Percentiles rank a stretch among this genome's conserved stretches.
phyloP scores from a whole-genome alignment of 2,888 invertebrate species.

The Calameuta pallipes region DNA sequence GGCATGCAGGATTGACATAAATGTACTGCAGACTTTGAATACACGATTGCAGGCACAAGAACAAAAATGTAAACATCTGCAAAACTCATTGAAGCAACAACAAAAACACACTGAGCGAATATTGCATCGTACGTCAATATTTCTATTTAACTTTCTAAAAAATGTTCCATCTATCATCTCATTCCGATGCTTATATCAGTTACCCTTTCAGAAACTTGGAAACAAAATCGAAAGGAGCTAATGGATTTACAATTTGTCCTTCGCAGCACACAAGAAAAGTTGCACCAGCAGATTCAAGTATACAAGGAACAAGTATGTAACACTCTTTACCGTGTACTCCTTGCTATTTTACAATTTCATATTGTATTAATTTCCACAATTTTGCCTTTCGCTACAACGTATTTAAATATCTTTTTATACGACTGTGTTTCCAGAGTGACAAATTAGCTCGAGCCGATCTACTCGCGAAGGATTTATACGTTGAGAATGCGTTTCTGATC shows the following conservation, averaged over 20 bases:
- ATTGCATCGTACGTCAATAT: conserved; percentile 71
- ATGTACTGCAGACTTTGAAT: conserved; percentile 42
- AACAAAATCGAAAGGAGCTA: conserved; percentile 71
- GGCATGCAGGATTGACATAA: conserved; percentile 29
- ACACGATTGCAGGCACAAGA: conserved; percentile 68
- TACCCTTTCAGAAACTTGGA: conserved; percentile 67
- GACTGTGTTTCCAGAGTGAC: conserved; percentile 68
- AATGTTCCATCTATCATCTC: background rate
- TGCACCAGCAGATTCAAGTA: conserved; percentile 69
- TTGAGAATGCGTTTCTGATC: conserved; percentile 84
- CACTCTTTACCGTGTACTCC: background rate
- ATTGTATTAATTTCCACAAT: background rate
- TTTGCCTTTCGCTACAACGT: background rate
- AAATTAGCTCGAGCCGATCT: conserved; percentile 80
- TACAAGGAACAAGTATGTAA: conserved; percentile 68
- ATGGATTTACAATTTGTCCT: conserved; percentile 69
- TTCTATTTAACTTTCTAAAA: background rate
- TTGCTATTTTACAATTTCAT: background rate
- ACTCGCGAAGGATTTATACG: conserved; percentile 84
- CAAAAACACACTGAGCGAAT: conserved; percentile 74
- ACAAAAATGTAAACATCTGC: conserved; percentile 73
- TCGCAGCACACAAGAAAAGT: conserved; percentile 69
- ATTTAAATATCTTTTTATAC: background rate
- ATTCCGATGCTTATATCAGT: conserved; percentile 3
- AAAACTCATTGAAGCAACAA: conserved; percentile 73